These are phyloP conservation scores for Neomicropteryx cornuta DNA, from an alignment of 1,140 invertebrate species.

Conservation along the genomic window DNA sequence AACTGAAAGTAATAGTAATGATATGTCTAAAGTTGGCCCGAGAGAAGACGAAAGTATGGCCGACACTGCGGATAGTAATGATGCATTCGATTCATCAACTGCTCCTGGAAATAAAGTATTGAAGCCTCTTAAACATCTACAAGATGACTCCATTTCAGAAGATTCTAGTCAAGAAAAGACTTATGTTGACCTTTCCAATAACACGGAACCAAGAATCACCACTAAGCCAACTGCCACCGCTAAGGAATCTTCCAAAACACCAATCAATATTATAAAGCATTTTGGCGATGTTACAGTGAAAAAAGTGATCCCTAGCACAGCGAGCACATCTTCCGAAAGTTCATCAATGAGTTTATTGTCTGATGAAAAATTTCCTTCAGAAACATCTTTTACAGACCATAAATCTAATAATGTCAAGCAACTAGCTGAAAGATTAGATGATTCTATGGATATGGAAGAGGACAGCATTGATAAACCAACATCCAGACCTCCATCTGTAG, in stretches of 20 bases:
- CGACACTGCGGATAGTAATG: constrained; percentile 1
- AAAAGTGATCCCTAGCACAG: constrained; percentile 7
- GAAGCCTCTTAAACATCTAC: constrained; percentile 6
- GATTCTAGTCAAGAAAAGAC: constrained; percentile 15
- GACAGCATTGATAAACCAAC: constrained; percentile 7
- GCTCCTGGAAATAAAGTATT: background rate
- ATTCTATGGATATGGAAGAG: constrained; percentile 13
- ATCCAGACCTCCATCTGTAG: background rate
- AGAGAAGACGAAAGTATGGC: too few relatives aligned
- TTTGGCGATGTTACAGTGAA: background rate
- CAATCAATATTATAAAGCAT: constrained; percentile 7
- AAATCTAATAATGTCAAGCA: background rate
- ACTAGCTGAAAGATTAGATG: background rate
- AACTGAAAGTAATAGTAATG: too few relatives aligned
- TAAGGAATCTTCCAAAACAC: constrained; percentile 7
- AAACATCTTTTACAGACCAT: constrained; percentile 25
- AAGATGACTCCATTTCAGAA: constrained; percentile 12
- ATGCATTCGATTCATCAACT: constrained; percentile 7
- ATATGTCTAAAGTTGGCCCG: too few relatives aligned
- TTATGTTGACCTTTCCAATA: constrained; percentile 17
- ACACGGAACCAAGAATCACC: constrained; percentile 15
- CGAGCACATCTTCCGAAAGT: background rate
- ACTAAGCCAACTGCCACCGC: constrained; percentile 8
- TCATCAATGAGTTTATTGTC: constrained; percentile 28
- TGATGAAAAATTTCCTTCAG: constrained; percentile 32